A percentile compares a stretch with the other conserved stretches of the same genome.
phyloP scores from a whole-genome alignment of 2,113 vertebrate species.

The Aegotheles bennettii region DNA sequence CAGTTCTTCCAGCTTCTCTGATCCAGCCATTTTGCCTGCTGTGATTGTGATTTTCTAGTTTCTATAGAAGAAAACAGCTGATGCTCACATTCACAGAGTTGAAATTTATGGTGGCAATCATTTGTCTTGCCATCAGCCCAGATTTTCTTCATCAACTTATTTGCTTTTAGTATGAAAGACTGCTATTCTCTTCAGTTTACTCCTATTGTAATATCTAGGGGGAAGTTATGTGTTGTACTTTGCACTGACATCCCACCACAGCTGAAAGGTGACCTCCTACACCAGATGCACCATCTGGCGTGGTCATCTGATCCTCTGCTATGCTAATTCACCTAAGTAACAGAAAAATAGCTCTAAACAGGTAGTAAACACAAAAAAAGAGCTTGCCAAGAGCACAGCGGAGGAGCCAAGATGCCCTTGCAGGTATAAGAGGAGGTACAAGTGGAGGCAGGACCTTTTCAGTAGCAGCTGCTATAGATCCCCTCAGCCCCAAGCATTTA shows the following conservation, averaged over 20 bases:
- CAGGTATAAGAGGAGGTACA: background rate
- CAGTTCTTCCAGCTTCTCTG: background rate
- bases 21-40: fast-evolving
- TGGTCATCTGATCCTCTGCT: background rate
- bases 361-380: background rate
- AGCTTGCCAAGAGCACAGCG: background rate
- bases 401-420: background rate
- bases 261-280: background rate
- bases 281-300: background rate
- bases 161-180: background rate
- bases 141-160: background rate
- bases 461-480: background rate
- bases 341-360: background rate
- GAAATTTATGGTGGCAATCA: background rate
- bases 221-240: fast-evolving
- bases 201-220: too few relatives aligned
- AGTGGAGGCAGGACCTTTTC: background rate
- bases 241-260: background rate
- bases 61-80: background rate
- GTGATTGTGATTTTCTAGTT: background rate
- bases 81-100: background rate
- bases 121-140: background rate
- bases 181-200: background rate
- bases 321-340: background rate
- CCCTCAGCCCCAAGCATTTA: fast-evolving